Evolutionary conservation across 2,797 vertebrate genomes (phyloP), one percentile per base, ranked within the genome.

Genomic region (Sciaenops ocellatus): DNA sequence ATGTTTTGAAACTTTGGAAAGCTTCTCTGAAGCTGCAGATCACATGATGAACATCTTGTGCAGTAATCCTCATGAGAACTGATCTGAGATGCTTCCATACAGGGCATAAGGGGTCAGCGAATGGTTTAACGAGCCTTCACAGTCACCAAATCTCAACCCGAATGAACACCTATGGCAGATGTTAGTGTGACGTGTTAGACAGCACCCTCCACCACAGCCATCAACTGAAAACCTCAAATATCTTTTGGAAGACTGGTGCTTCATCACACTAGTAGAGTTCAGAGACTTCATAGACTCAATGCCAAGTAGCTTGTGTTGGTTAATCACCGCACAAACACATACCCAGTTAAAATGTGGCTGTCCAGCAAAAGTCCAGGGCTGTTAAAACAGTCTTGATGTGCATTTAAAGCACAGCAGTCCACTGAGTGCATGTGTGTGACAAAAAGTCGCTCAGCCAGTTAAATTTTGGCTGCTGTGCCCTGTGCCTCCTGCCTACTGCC

Each of bases 361-460:
- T 68, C 61, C 50, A 62, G 79, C 72, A 38, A n/a, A 77, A 61
- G 51, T 44, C 18, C 46, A 46, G 50, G 55, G 57, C 54, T 55
- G 17, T 57, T 69, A 44, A 62, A 69, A 63, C 24, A 5, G 22
- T 59, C n/a, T 66, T 26, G 42, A 57, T 46, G 62, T 75, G 78
- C 51, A 51, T 75, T 71, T 66, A 3, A 78, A 80, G 50, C 76
- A 64, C 65, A 18, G 51, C 17, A 24, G 64, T 51, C 59, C 26
- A 41, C 63, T 50, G 81, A 66, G 68, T 81, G 75, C 66, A 83
- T 69, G 55, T 63, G 71, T 68, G 69, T 82, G 80, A 79, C 73
- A 76, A 59, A 60, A 65, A 85, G 80, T 78, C 62, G 26, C 56
- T 83, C 76, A 83, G 69, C 84, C 85, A 78, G 78, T 82, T 66